A percentile compares a stretch with the other conserved stretches of the same genome.
Evolutionary conservation across 2,113 vertebrate genomes (phyloP).

Genomic region (Paratilapia polleni): DNA sequence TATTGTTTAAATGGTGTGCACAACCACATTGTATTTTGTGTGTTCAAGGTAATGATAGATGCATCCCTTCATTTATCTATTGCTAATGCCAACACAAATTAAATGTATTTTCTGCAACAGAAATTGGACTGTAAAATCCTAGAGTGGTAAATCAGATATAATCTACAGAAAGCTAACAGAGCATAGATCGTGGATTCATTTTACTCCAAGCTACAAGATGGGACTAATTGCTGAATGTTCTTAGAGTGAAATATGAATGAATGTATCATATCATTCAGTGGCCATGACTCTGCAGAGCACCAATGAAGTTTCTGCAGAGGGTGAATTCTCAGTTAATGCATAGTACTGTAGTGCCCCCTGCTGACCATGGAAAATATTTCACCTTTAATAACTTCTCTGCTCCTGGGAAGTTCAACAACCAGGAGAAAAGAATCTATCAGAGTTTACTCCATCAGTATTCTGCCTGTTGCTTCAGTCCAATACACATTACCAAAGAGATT

Average conservation of each 20-base stretch:
- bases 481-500: slow-evolving; percentile 1
- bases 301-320: slow-evolving; percentile 9
- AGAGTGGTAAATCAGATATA: neutral
- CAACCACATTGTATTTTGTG: neutral
- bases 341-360: slow-evolving; percentile 63
- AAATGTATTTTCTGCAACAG: slow-evolving; percentile 1
- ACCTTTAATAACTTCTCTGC: neutral
- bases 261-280: slow-evolving; percentile 50
- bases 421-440: neutral
- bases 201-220: neutral
- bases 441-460: slow-evolving; percentile 2
- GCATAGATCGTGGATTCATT: slow-evolving; percentile 26
- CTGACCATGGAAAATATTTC: neutral
- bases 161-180: slow-evolving; percentile 21
- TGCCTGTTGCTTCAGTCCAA: neutral
- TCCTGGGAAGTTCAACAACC: neutral
- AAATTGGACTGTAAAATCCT: slow-evolving; percentile 8
- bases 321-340: neutral
- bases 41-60: neutral
- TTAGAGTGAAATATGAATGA: slow-evolving; percentile 66
- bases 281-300: slow-evolving; percentile 64
- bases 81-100: neutral
- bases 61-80: neutral
- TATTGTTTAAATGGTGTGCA: neutral
- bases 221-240: slow-evolving; percentile 43